These are phyloP conservation scores for Taeniopygia guttata DNA, from an alignment of 2,797 vertebrate genomes.

Conservation along the genomic window DNA sequence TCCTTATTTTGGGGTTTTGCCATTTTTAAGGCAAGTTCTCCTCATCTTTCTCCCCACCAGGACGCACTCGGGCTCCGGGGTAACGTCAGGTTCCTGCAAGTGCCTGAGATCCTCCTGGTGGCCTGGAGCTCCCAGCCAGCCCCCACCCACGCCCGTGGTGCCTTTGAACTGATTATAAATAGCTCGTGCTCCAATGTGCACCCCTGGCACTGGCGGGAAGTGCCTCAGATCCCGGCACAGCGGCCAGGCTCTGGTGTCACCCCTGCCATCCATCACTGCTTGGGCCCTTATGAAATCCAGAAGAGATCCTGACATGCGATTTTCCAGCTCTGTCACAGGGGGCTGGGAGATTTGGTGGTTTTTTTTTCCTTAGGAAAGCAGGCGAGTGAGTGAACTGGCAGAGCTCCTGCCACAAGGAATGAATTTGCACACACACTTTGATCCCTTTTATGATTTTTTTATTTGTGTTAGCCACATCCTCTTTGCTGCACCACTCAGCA, in stretches of 20 bases:
- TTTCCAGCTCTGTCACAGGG: neutral
- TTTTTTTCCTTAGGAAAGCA: neutral
- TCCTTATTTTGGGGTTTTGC: neutral
- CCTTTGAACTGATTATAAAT: slow-evolving; percentile 52
- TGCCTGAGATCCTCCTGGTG: neutral
- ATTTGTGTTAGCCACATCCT: slow-evolving; percentile 91
- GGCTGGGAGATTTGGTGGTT: neutral
- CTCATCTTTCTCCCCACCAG: neutral
- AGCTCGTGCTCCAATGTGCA: slow-evolving; percentile 1
- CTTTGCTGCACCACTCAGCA: slow-evolving; percentile 76
- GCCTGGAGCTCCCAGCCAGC: slow-evolving; percentile 3
- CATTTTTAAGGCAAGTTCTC: neutral
- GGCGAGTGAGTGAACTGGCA: slow-evolving; percentile 55
- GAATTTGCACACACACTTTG: slow-evolving; percentile 86
- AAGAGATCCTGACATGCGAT: slow-evolving; percentile 64
- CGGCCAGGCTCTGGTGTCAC: neutral
- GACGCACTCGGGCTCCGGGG: neutral
- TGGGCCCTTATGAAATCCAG: slow-evolving; percentile 61
- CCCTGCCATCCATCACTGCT: slow-evolving; percentile 71
- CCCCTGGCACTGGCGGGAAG: neutral
- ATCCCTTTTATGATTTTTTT: slow-evolving; percentile 88
- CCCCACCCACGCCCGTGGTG: neutral
- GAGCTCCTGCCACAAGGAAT: slow-evolving; percentile 86
- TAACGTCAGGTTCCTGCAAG: neutral
- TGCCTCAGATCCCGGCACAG: slow-evolving; percentile 27